Base-by-base conservation (phyloP, 2,113 vertebrate species). In the Tachysurus vachellii region DNA sequence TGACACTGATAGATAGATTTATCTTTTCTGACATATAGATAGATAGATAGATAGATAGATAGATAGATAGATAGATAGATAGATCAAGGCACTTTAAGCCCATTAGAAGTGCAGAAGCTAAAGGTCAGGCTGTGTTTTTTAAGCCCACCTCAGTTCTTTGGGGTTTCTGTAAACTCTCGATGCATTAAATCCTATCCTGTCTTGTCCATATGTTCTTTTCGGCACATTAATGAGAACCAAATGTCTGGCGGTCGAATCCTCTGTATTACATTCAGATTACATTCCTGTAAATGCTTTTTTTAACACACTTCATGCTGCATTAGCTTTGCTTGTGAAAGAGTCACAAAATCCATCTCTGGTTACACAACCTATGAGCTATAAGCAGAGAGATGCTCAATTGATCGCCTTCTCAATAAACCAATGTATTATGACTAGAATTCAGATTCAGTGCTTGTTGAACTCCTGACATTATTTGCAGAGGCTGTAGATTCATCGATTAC, bases 221-320 rank as follows among this genome's bases (percentile, higher is more conserved):
- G 79, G 76, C 47, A 75, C 57, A 84, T 56, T 88, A 91, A 88
- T 86, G 56, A 53, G 75, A 89, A 82, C 86, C 88, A 89, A 68
- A 91, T 91, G 88, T 82, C 84, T 87, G 87, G 85, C 88, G 82
- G 85, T 44, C 73, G 57, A 87, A 85, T 84, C 56, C 53, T 86
- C 54, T 83, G 79, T 84, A 85, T 90, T 87, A 87, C 77, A 76
- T 87, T 79, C 85, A 80, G 83, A 85, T 88, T 90, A 87, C 85
- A 88, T 90, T 90, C 73, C 59, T 81, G 84, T 89, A 89, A 89
- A 90, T 89, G 86, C 77, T 86, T 85, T 66, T 71, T 88, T 89
- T 86, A 85, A 87, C 89, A 84, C 50, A 81, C 86, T 57, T 85
- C 82, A 86, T 85, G 89, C 86, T 86, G 75, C 84, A 88, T 89